Conservation (phyloP, 2,888 invertebrate species). For the Ferrisia virgata region DNA sequence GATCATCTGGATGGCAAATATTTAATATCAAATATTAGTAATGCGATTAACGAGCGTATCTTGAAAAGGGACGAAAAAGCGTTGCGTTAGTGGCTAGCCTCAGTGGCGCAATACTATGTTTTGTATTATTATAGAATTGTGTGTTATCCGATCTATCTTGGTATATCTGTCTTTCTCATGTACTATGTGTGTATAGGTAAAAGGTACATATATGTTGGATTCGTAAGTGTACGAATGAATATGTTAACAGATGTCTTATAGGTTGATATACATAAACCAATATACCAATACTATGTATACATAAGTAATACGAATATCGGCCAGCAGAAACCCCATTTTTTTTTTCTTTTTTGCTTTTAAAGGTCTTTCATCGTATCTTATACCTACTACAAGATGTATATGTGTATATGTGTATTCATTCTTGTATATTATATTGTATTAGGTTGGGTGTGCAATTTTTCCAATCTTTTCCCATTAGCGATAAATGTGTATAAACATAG, state of each 20-base stretch:
- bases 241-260: constrained; percentile 44
- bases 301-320: background rate
- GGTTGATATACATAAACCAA: too few relatives aligned
- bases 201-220: too few relatives aligned
- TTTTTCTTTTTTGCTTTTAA: background rate
- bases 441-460: background rate
- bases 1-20: constrained; percentile 43
- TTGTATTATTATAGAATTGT: background rate
- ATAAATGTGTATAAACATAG: background rate
- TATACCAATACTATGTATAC: too few relatives aligned
- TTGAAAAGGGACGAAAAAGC: background rate
- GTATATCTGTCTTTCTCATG: too few relatives aligned
- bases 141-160: constrained; percentile 32
- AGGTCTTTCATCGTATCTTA: background rate
- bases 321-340: background rate
- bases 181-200: too few relatives aligned
- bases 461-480: constrained; percentile 2
- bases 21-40: constrained; percentile 45
- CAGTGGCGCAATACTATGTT: background rate
- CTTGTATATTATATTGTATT: background rate
- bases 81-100: constrained; percentile 38
- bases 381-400: background rate
- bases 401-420: constrained; percentile 12
- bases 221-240: too few relatives aligned
- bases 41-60: constrained; percentile 37